phyloP scores from a whole-genome alignment of 2,888 invertebrate genomes.

The Antheraea yamamai region DNA sequence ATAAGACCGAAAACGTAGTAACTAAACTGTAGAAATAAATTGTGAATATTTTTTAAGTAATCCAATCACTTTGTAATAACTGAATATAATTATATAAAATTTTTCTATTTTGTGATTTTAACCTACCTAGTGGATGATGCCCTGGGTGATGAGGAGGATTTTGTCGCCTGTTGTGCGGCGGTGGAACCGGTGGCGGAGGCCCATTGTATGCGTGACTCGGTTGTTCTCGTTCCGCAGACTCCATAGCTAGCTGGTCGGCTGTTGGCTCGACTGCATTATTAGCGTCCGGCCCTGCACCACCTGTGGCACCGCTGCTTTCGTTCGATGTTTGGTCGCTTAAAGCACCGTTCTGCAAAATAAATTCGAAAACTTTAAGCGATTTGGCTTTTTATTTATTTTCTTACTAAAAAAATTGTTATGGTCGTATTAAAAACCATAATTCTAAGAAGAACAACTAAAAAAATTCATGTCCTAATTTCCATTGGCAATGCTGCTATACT shows the following conservation, averaged over 20 bases:
- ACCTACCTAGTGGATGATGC: conserved; percentile 70
- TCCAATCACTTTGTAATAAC: too few species aligned
- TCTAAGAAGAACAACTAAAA: neutral
- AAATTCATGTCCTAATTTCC: neutral
- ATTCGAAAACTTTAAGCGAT: neutral
- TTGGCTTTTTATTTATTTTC: neutral
- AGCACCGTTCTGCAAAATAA: conserved; percentile 64
- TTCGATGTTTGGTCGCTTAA: conserved; percentile 72
- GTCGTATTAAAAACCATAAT: neutral
- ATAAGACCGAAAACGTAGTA: neutral
- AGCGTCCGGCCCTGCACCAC: conserved; percentile 81
- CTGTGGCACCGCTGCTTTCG: conserved; percentile 80
- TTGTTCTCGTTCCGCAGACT: conserved; percentile 85
- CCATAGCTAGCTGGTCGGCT: conserved; percentile 87
- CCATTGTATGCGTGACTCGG: conserved; percentile 78
- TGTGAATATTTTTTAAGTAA: too few species aligned
- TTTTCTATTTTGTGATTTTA: neutral
- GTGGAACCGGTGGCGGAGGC: conserved; percentile 82
- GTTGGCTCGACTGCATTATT: conserved; percentile 80
- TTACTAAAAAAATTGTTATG: neutral
- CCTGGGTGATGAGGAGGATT: conserved; percentile 86
- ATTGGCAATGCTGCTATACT: neutral
- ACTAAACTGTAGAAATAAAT: too few species aligned
- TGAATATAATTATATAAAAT: too few species aligned
- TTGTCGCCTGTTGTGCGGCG: conserved; percentile 88